Evolutionary conservation across 35 echinoderm and acorn worm genomes (phyloP), one percentile per base, ranked within the genome.

Genomic region (Acanthaster planci): DNA sequence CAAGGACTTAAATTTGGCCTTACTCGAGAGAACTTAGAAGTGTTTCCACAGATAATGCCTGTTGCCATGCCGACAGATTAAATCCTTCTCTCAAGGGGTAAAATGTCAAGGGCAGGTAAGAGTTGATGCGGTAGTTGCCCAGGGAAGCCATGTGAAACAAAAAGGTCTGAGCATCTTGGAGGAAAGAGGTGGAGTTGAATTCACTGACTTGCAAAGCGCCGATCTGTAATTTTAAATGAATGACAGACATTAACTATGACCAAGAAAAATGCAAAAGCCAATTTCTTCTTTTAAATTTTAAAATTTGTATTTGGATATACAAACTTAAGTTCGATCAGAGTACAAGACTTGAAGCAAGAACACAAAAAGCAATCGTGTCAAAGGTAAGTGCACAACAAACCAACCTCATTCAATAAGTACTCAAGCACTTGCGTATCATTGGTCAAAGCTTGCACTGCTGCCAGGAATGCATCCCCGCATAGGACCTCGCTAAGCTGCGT

Each of bases 401-500:
- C 76, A 52, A 86, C 84, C 67, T 77, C 47, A 22, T 40, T 36
- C 35, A 77, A 9, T 22, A 86, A 52, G 7, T 37, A 44, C 37
- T 86, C 40, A 32, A 86, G 36, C 2, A 40, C 84, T 8, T 76
- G 40, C 23, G 75, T 58, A 8, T 44, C 18, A 8, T 44, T n/a
- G 42, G 76, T 30, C 47, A 86, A 38, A 32, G 76, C 39, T 12
- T 16, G 38, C 84, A 86, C 15, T 5, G 84, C 15, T 2, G 23
- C 29, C 64, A 54, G 35, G 17, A 86, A 76, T 37, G 52, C 72
- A 7, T 77, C 29, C 21, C 75, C 37, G 44, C 84, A 86, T 22
- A 86, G 84, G 0, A 21, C 84, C 38, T 76, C 84, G 7, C 77
- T 64, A 10, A 86, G 23, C 47, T 55, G 16, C 2, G 84, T 78